Conservation (phyloP, 2,888 invertebrate genomes). For the Calliphora vomitoria region DNA sequence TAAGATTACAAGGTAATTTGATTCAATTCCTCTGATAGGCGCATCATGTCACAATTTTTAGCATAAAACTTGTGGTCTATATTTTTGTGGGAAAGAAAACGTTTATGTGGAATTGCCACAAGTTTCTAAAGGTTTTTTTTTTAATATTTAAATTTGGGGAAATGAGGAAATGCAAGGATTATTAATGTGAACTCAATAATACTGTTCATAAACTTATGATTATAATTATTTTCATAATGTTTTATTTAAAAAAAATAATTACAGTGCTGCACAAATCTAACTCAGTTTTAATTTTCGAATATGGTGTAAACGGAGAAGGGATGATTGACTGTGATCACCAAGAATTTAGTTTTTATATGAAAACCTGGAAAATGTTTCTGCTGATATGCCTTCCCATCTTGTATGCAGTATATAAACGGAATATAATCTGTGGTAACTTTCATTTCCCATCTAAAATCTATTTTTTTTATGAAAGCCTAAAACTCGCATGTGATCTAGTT, state of each 20-base stretch:
- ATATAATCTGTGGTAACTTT: no score
- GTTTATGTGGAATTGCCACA: slow-evolving; percentile 20
- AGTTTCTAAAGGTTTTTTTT: background rate
- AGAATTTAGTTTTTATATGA: no score
- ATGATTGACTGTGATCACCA: no score
- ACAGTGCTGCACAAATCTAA: background rate
- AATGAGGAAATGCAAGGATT: background rate
- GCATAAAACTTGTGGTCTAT: background rate
- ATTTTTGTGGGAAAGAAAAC: background rate
- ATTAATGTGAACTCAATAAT: background rate
- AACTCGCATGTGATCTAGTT: no score
- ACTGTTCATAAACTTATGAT: background rate
- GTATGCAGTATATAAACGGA: no score
- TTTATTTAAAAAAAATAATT: background rate
- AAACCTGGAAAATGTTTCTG: no score
- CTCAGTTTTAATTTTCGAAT: no score
- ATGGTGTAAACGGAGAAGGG: no score
- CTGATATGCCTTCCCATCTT: no score
- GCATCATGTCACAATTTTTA: slow-evolving; percentile 38
- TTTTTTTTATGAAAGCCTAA: no score
- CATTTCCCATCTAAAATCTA: no score
- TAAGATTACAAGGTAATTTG: slow-evolving; percentile 85
- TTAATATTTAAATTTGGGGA: background rate
- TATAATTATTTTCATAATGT: background rate
- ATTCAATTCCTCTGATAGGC: slow-evolving; percentile 84